Percentiles rank a stretch among this genome's conserved stretches.
phyloP scores from a whole-genome alignment of 1,140 invertebrate species.

The Notospermus geniculatus region DNA sequence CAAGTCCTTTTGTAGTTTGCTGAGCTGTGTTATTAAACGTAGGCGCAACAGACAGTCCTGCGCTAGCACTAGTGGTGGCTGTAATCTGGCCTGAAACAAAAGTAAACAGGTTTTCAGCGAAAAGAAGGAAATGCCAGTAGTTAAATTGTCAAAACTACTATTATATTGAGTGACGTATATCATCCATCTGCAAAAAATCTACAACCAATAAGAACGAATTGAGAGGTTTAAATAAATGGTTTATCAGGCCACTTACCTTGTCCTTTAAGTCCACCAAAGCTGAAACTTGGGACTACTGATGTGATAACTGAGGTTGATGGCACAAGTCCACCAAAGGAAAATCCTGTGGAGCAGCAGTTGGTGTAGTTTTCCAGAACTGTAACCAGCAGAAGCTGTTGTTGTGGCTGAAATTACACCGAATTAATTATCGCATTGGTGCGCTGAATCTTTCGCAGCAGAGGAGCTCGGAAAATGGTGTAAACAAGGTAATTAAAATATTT shows the following conservation, averaged over 20 bases:
- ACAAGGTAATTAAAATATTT: no score
- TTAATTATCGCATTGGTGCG: no score
- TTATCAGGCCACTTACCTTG: neutral
- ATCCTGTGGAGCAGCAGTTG: conserved; percentile 9
- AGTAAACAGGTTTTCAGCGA: neutral
- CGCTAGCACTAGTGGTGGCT: neutral
- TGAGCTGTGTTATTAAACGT: conserved; percentile 35
- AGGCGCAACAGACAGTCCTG: conserved; percentile 14
- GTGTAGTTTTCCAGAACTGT: conserved; percentile 19
- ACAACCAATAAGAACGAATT: neutral
- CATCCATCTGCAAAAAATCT: neutral
- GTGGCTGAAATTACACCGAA: conserved; percentile 10
- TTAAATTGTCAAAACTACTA: neutral
- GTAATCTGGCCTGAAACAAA: conserved; percentile 34
- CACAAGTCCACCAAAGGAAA: conserved; percentile 20
- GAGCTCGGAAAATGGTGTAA: no score
- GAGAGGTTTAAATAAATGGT: neutral
- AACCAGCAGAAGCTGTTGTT: conserved; percentile 21
- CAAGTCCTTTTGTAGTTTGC: conserved; percentile 60
- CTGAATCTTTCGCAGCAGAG: no score
- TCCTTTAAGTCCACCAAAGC: neutral
- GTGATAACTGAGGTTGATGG: conserved; percentile 14
- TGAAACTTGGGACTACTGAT: conserved; percentile 23
- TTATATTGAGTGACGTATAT: no score
- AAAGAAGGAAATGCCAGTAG: neutral